Percentiles rank a stretch among this genome's conserved stretches.
These are phyloP conservation scores for Holothuria glaberrima DNA, from an alignment of 35 echinoderm and acorn worm genomes.

Conservation along the genomic window DNA sequence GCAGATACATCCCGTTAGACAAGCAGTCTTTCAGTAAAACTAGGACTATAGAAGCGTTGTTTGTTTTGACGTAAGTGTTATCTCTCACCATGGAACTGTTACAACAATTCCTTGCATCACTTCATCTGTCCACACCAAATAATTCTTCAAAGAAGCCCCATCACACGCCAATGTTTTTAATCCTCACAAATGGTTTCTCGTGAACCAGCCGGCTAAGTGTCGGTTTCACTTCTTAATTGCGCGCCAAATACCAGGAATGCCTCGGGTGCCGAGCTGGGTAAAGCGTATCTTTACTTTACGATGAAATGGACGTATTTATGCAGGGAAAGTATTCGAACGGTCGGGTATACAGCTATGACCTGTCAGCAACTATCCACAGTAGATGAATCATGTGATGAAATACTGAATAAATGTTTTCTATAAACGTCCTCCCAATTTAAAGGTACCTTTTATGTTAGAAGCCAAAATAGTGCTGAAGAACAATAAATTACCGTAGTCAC, in stretches of 20 bases:
- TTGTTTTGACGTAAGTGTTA: no score
- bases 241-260: conserved; percentile 60
- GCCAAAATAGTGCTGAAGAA: no score
- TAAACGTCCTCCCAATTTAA: no score
- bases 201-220: conserved; percentile 26
- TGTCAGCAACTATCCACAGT: conserved; percentile 33
- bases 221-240: conserved; percentile 47
- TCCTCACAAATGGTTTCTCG: conserved; percentile 21
- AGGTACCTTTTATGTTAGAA: no score
- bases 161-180: neutral
- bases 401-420: neutral
- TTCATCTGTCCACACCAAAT: no score
- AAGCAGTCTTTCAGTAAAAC: no score
- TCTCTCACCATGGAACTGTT: no score
- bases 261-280: conserved; percentile 5
- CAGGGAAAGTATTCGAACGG: neutral
- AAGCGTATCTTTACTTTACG: neutral
- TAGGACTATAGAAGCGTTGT: no score
- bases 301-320: conserved; percentile 24
- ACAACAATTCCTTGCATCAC: no score
- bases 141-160: neutral
- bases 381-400: conserved; percentile 22
- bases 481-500: no score
- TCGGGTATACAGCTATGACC: neutral
- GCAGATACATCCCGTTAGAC: no score